Conservation (phyloP, 2,797 vertebrate genomes). For the Micromesistius poutassou region DNA sequence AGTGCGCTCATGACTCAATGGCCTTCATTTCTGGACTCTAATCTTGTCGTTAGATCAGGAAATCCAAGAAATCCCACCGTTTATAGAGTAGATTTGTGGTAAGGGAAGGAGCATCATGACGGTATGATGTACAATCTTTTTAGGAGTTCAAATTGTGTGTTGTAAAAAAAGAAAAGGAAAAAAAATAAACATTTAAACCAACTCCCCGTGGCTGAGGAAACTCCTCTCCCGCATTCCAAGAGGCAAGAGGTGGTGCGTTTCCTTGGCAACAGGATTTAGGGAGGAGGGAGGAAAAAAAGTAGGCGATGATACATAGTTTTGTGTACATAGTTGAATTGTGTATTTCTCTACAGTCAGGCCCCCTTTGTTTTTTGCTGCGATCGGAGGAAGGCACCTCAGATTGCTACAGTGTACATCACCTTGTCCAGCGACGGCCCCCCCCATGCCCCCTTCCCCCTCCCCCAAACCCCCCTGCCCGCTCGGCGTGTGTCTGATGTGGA, state of each 20-base stretch:
- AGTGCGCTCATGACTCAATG: conserved; percentile 29
- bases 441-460: conserved; percentile 6
- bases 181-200: background rate
- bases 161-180: background rate
- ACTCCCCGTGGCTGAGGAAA: background rate
- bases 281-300: conserved; percentile 28
- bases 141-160: background rate
- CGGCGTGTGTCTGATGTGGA: background rate
- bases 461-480: background rate
- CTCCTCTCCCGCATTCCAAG: background rate
- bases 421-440: conserved; percentile 29
- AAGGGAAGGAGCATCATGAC: background rate
- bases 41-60: conserved; percentile 21
- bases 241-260: background rate
- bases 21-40: conserved; percentile 34
- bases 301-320: conserved; percentile 40
- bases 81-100: conserved; percentile 17
- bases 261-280: conserved; percentile 13
- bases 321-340: conserved; percentile 71
- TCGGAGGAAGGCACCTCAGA: conserved; percentile 1
- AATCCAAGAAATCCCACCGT: conserved; percentile 28
- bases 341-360: conserved; percentile 60
- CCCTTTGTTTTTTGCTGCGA: conserved; percentile 22
- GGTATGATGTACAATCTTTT: conserved; percentile 1
- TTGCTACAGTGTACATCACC: conserved; percentile 33